These are phyloP conservation scores for Noctua fimbriata DNA, from an alignment of 2,888 invertebrate species.

Conservation along the genomic window DNA sequence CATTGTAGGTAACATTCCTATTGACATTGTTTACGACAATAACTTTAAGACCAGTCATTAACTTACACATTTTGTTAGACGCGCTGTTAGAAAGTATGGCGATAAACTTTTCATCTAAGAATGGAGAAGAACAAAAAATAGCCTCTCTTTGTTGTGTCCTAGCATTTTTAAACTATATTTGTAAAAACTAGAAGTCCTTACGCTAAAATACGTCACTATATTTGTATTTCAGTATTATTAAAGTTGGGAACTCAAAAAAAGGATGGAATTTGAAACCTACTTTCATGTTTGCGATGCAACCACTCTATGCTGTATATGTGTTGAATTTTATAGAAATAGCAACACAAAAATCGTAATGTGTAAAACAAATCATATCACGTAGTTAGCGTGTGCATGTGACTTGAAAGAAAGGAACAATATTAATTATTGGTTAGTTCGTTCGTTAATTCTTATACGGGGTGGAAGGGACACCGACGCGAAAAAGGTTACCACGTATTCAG, in stretches of 20 bases:
- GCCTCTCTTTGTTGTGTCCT: neutral
- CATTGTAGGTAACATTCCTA: constrained; percentile 34
- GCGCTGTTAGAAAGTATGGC: neutral
- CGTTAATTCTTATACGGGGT: neutral
- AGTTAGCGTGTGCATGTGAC: too few species aligned
- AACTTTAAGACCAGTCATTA: constrained; percentile 41
- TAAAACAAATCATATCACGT: neutral
- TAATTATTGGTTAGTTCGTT: neutral
- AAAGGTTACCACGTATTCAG: too few species aligned
- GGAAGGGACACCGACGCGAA: too few species aligned
- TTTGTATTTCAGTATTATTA: too few species aligned
- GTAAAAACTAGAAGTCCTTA: neutral
- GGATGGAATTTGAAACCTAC: neutral
- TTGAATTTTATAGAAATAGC: neutral
- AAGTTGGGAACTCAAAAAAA: neutral
- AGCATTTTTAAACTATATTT: neutral
- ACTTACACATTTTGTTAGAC: constrained; percentile 3
- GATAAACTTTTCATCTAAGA: neutral
- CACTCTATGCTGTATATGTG: neutral
- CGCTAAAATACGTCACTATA: neutral
- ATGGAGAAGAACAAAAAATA: neutral
- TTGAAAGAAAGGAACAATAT: neutral
- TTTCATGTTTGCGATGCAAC: neutral
- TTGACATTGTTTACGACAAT: constrained; percentile 44
- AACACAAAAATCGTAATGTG: neutral